Evolutionary conservation across 2,888 invertebrate genomes (phyloP).

Genomic region (Calameuta idolon): DNA sequence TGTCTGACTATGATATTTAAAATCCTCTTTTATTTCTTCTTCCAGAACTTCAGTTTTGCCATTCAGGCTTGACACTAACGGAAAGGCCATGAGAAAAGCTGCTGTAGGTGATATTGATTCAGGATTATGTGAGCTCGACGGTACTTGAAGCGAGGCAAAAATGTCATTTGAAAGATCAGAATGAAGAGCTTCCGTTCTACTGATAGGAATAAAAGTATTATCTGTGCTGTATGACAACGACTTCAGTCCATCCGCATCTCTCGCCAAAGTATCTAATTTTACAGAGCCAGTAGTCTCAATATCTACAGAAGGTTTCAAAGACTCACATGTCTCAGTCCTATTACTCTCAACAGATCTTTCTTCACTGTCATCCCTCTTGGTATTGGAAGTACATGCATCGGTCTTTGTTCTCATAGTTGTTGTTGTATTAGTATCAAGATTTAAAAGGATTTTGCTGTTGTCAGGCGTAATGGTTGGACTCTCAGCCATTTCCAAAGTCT

Average conservation of each 20-base stretch:
- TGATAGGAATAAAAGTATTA: conserved; percentile 62
- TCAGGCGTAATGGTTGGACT: conserved; percentile 34
- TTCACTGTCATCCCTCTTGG: background rate
- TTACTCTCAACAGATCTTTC: background rate
- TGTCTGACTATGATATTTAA: conserved; percentile 63
- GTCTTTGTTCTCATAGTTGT: conserved; percentile 55
- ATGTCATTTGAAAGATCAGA: conserved; percentile 73
- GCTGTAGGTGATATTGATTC: conserved; percentile 81
- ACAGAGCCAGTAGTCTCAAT: background rate
- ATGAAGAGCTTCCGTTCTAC: conserved; percentile 56
- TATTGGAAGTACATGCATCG: conserved; percentile 6
- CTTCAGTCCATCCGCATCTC: conserved; percentile 43
- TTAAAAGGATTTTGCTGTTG: conserved; percentile 57
- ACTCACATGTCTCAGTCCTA: background rate
- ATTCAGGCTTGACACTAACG: conserved; percentile 75
- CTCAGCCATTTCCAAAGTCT: conserved; percentile 41
- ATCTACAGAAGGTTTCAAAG: background rate
- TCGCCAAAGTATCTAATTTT: background rate
- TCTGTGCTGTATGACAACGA: conserved; percentile 54
- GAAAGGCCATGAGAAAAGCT: conserved; percentile 81
- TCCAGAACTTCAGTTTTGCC: conserved; percentile 70
- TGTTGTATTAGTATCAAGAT: conserved; percentile 63
- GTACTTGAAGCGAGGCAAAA: conserved; percentile 73
- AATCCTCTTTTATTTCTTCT: conserved; percentile 69
- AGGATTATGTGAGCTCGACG: conserved; percentile 70